Conservation (phyloP, 2,113 vertebrate genomes). For the Chaenogobius annularis region DNA sequence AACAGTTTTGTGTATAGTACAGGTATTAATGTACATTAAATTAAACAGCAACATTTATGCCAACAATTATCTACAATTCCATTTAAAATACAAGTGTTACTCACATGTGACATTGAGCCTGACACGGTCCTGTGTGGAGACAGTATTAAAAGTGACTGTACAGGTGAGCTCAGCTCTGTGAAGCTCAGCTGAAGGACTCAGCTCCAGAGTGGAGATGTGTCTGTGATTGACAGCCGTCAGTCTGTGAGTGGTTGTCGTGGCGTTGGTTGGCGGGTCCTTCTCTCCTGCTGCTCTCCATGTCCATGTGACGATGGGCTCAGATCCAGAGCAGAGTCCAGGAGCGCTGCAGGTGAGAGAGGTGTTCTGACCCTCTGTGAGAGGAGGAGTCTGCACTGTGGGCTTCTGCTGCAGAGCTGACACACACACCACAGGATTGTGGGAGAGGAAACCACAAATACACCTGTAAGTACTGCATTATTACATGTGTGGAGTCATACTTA, state of each 20-base stretch:
- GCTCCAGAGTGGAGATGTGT: neutral
- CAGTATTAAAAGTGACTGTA: constrained; percentile 25
- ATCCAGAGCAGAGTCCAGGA: constrained; percentile 56
- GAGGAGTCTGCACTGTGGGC: constrained; percentile 41
- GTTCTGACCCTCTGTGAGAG: constrained; percentile 39
- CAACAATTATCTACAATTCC: too few species aligned
- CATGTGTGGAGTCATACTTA: constrained; percentile 8
- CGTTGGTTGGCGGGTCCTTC: neutral
- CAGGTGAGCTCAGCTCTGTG: constrained; percentile 37
- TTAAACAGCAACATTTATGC: too few species aligned
- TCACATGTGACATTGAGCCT: constrained; percentile 47
- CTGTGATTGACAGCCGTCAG: constrained; percentile 1
- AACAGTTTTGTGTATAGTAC: too few species aligned
- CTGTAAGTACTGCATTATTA: neutral
- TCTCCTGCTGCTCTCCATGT: constrained; percentile 20
- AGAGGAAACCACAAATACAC: too few species aligned
- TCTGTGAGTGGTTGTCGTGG: constrained; percentile 13
- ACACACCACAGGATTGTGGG: neutral
- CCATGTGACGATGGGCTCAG: constrained; percentile 43
- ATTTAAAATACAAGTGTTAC: neutral
- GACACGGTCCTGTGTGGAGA: neutral
- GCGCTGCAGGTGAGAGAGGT: constrained; percentile 52
- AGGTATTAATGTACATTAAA: too few species aligned
- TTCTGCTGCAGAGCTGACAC: constrained; percentile 35
- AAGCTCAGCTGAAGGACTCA: neutral